Percentiles rank a stretch among this genome's conserved stretches.
Evolutionary conservation across 2,797 vertebrate genomes (phyloP).

Genomic region (Chaetophractus vellerosus): DNA sequence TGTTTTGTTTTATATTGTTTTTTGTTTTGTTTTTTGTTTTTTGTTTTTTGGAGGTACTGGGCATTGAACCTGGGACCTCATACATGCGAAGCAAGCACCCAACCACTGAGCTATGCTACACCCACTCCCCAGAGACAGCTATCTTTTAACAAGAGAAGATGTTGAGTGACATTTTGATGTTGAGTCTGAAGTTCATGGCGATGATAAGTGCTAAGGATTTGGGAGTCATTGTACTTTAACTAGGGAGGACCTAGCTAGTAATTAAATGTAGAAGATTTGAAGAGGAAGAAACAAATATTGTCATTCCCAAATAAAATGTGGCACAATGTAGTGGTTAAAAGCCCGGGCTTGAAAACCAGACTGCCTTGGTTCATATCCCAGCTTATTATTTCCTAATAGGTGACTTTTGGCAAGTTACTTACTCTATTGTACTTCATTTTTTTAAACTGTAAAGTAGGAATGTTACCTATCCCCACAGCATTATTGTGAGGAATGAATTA

Average conservation of each 20-base stretch:
- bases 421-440: background rate
- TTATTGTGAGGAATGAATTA: background rate
- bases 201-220: background rate
- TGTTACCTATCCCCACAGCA: background rate
- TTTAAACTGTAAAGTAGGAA: background rate
- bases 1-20: background rate
- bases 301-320: background rate
- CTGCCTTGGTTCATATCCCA: background rate
- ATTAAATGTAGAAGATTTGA: background rate
- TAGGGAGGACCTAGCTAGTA: background rate
- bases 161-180: background rate
- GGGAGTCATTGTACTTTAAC: background rate
- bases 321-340: background rate
- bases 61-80: no score
- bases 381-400: background rate
- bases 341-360: background rate
- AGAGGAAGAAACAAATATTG: constrained; percentile 16
- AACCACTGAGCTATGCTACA: no score
- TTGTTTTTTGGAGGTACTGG: no score
- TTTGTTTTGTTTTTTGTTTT: no score
- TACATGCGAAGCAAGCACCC: no score
- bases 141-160: background rate
- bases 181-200: background rate
- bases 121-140: background rate
- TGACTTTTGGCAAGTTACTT: background rate